A percentile compares a stretch with the other conserved stretches of the same genome.
These are phyloP conservation scores for Mystacornis crossleyi DNA, from an alignment of 2,113 vertebrate genomes.

Conservation along the genomic window DNA sequence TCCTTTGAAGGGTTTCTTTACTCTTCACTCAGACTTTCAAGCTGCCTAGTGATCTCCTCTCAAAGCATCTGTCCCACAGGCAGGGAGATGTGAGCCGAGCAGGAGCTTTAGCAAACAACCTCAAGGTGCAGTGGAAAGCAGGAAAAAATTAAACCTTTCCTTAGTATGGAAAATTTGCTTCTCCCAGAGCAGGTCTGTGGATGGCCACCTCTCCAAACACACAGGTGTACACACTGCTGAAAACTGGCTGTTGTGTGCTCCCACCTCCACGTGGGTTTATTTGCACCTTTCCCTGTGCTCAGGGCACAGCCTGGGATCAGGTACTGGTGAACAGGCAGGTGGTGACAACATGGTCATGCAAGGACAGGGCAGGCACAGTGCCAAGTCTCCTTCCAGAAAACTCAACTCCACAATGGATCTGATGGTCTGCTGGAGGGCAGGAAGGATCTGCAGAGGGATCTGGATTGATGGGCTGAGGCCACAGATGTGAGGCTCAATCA, in stretches of 20 bases:
- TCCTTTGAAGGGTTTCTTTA: constrained; percentile 22
- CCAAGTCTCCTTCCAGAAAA: not conserved
- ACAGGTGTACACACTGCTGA: not conserved
- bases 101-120: not conserved
- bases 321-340: not conserved
- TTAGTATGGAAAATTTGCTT: not conserved
- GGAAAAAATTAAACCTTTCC: not conserved
- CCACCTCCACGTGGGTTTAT: not conserved
- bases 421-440: too few relatives aligned
- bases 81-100: not conserved
- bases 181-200: not conserved
- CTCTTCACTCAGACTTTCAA: not conserved
- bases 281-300: not conserved
- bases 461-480: not conserved
- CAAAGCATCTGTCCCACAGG: not conserved
- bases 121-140: not conserved
- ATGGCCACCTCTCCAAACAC: not conserved
- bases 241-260: not conserved
- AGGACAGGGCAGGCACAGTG: not conserved
- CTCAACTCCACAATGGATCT: not conserved
- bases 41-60: not conserved
- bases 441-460: not conserved
- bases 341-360: fast-evolving
- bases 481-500: not conserved
- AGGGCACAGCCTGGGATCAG: not conserved